Percentiles rank a stretch among this genome's conserved stretches.
Conservation (phyloP, 2,113 vertebrate genomes). For the Accipiter virgatus region DNA sequence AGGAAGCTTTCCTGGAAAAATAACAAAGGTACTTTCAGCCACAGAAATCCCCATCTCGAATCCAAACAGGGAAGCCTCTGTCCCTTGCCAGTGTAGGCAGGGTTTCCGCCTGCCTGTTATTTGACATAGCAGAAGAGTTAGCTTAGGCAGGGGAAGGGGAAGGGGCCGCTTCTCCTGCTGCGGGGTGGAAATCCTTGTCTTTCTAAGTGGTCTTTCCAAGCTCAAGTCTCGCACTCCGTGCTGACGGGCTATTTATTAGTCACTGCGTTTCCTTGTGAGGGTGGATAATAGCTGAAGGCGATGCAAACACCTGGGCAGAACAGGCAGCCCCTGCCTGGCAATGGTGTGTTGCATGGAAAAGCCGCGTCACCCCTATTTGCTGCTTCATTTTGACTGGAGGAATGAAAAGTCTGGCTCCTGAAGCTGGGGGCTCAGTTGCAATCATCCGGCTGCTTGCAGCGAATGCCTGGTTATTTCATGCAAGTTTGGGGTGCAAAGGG, state of each 20-base stretch:
- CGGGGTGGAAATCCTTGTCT: neutral
- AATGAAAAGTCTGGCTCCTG: neutral
- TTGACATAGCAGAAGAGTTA: neutral
- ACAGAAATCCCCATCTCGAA: conserved; percentile 48
- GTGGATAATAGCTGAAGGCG: neutral
- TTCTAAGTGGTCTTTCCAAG: neutral
- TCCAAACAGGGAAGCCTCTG: conserved; percentile 66
- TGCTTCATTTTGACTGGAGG: rapidly evolving
- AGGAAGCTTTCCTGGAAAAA: conserved; percentile 64
- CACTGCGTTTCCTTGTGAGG: neutral
- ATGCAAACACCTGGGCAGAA: rapidly evolving
- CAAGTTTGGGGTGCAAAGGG: neutral
- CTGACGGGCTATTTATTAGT: neutral
- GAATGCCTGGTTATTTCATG: rapidly evolving
- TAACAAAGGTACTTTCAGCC: conserved; percentile 62
- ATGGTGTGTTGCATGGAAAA: neutral
- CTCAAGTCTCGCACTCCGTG: neutral
- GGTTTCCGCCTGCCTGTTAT: conserved; percentile 20
- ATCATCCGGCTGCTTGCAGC: neutral
- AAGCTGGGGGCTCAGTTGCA: neutral
- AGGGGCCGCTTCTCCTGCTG: conserved; percentile 7
- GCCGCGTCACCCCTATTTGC: rapidly evolving
- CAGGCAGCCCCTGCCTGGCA: neutral
- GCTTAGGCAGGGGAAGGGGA: conserved; percentile 3
- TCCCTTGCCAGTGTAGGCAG: conserved; percentile 46